Percentiles rank a stretch among this genome's conserved stretches.
Evolutionary conservation across 2,888 invertebrate species (phyloP).

Genomic region (Dusona sp.): DNA sequence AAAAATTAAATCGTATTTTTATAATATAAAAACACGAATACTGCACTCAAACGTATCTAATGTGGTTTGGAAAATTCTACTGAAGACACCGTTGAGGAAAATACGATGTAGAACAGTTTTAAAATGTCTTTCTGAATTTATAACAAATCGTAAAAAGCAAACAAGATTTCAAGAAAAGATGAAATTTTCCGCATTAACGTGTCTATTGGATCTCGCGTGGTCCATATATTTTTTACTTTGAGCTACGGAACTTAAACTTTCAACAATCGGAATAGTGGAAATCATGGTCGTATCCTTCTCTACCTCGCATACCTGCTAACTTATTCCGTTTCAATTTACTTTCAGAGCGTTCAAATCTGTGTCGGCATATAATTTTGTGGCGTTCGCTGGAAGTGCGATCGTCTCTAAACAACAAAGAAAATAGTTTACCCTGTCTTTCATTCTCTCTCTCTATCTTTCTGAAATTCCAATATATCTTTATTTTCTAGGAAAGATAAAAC

Average conservation of each 20-base stretch:
- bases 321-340: conserved; percentile 21
- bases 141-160: neutral
- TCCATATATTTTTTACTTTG: conserved; percentile 19
- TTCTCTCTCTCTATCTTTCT: neutral
- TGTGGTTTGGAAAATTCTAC: neutral
- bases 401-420: conserved; percentile 33
- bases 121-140: neutral
- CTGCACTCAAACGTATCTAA: neutral
- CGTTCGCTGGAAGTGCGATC: conserved; percentile 49
- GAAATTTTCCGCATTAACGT: neutral
- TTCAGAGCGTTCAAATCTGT: conserved; percentile 56
- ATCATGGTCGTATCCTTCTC: neutral
- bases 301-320: neutral
- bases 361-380: conserved; percentile 53
- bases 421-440: conserved; percentile 16
- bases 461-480: neutral
- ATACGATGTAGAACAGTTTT: neutral
- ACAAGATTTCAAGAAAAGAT: neutral
- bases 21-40: neutral
- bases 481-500: neutral
- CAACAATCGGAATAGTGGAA: neutral
- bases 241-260: conserved; percentile 43
- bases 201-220: neutral
- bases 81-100: neutral
- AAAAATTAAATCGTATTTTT: neutral